Percentiles rank a stretch among this genome's conserved stretches.
phyloP scores from a whole-genome alignment of 2,797 vertebrate species.

The Propithecus perrieri region DNA sequence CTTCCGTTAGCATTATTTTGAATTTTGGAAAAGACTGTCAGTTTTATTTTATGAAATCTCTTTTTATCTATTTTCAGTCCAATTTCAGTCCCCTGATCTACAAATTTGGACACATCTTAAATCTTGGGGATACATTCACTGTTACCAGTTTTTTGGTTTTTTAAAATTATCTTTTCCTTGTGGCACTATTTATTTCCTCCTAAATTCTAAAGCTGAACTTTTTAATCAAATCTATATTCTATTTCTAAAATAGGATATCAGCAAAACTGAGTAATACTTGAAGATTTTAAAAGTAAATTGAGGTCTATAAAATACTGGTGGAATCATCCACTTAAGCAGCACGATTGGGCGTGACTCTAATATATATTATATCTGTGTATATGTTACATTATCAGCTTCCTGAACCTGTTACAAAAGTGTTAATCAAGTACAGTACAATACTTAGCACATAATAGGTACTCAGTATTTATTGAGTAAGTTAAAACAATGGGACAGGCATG shows the following conservation, averaged over 20 bases:
- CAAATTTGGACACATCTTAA: neutral
- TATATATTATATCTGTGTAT: neutral
- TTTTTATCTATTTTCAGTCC: neutral
- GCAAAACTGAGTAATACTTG: constrained; percentile 8
- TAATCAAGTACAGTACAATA: neutral
- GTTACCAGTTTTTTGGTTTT: neutral
- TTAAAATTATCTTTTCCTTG: neutral
- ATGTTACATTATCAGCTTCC: neutral
- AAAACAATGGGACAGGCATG: neutral
- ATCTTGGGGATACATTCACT: neutral
- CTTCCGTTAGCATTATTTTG: neutral
- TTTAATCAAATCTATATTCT: constrained; percentile 16
- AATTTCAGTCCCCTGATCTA: neutral
- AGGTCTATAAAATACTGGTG: constrained; percentile 17
- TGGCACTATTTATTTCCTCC: neutral
- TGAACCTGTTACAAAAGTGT: neutral
- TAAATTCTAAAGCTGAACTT: constrained; percentile 43
- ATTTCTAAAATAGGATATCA: neutral
- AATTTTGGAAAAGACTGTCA: neutral
- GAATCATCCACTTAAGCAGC: neutral
- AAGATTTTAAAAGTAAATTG: constrained; percentile 46
- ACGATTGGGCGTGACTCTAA: neutral
- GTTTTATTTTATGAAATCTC: neutral
- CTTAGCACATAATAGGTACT: neutral
- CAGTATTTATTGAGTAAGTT: neutral